These are phyloP conservation scores for Caloenas nicobarica DNA, from an alignment of 2,113 vertebrate genomes.

Conservation along the genomic window DNA sequence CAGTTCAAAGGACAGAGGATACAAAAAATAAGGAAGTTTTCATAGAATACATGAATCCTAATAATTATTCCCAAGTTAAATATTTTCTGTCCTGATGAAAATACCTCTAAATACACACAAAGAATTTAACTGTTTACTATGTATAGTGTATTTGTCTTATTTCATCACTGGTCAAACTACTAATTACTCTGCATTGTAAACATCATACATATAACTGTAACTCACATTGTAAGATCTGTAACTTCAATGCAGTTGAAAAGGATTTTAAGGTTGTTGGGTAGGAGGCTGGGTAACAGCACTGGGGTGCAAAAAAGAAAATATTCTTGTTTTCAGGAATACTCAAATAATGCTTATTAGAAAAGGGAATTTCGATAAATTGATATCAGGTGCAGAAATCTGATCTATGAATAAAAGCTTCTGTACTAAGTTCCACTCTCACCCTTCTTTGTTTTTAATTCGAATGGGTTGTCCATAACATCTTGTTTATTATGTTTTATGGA, in stretches of 20 bases:
- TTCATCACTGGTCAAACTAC: not conserved
- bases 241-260: not conserved
- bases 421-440: rapidly evolving
- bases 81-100: not conserved
- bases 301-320: not conserved
- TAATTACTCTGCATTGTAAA: not conserved
- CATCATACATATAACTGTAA: not conserved
- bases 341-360: not conserved
- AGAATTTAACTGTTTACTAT: not conserved
- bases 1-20: not conserved
- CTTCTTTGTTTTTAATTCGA: not conserved
- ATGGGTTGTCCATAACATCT: not conserved
- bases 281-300: not conserved
- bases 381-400: not conserved
- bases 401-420: not conserved
- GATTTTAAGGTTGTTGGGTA: not conserved
- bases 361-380: not conserved
- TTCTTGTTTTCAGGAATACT: not conserved
- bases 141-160: not conserved
- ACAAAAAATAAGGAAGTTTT: not conserved
- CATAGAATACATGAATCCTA: not conserved
- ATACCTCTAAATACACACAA: not conserved
- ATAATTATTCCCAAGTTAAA: not conserved
- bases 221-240: not conserved
- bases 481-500: not conserved